A percentile compares a stretch with the other conserved stretches of the same genome.
These are phyloP conservation scores for Digitonthophagus gazella DNA, from an alignment of 2,888 invertebrate species.

Conservation along the genomic window DNA sequence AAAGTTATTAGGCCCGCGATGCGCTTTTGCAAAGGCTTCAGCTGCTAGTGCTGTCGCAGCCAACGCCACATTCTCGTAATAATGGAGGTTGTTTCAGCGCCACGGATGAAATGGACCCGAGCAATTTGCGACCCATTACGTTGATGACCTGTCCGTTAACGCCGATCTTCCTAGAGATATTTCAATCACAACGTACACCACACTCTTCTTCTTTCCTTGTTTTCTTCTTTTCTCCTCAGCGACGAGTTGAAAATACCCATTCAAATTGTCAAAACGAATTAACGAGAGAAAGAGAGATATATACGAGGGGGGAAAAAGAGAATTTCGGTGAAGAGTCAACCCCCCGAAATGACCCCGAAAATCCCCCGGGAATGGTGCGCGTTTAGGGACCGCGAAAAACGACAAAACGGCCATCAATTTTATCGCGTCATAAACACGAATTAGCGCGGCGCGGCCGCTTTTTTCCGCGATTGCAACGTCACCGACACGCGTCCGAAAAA, in stretches of 20 bases:
- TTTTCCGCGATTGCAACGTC: neutral
- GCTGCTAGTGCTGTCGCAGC: neutral
- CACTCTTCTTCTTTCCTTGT: too few species aligned
- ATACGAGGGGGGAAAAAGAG: too few species aligned
- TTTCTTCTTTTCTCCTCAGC: too few species aligned
- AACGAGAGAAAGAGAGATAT: too few species aligned
- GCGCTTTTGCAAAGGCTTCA: neutral
- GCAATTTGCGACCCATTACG: neutral
- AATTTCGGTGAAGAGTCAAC: neutral
- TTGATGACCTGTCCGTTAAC: neutral
- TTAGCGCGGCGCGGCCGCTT: conserved; percentile 6
- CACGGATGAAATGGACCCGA: neutral
- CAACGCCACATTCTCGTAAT: neutral
- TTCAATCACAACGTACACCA: neutral
- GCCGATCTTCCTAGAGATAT: neutral
- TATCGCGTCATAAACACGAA: conserved; percentile 16
- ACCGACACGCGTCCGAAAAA: conserved; percentile 14
- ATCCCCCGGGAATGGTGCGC: neutral
- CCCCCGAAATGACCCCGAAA: neutral
- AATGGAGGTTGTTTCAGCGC: neutral
- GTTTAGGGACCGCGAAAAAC: conserved; percentile 16
- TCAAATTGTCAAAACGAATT: neutral
- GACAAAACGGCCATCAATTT: conserved; percentile 16
- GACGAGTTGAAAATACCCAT: too few species aligned
- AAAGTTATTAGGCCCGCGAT: conserved; percentile 7